phyloP scores from a whole-genome alignment of 1,140 invertebrate genomes.

The Heterodera carotae region DNA sequence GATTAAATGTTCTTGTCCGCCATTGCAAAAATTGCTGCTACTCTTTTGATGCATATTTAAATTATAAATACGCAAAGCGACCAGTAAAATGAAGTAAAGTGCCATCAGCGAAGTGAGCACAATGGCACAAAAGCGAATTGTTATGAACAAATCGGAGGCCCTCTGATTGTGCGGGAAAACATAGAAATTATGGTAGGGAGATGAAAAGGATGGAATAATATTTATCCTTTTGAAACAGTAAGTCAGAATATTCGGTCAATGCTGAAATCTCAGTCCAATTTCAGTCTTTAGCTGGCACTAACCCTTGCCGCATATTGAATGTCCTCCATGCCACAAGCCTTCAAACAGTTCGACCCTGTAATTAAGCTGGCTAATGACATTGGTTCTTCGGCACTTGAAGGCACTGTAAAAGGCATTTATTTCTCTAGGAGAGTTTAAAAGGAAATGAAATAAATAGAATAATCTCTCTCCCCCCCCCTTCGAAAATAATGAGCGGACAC shows the following conservation, averaged over 20 bases:
- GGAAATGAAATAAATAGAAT: neutral
- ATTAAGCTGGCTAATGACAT: constrained; percentile 48
- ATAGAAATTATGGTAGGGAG: neutral
- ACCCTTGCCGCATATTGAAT: constrained; percentile 61
- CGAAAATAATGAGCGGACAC: neutral
- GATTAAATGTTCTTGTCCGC: constrained; percentile 31
- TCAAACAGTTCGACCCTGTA: constrained; percentile 53
- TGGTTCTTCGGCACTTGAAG: constrained; percentile 17
- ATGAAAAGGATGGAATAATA: neutral
- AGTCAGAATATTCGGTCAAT: neutral
- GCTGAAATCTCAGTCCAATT: neutral
- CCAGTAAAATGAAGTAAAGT: neutral
- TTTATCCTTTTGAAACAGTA: neutral
- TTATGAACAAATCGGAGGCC: constrained; percentile 1
- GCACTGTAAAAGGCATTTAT: constrained; percentile 6
- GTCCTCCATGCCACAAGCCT: constrained; percentile 63
- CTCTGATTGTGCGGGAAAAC: neutral
- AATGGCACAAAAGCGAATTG: neutral
- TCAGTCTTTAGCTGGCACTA: constrained; percentile 10
- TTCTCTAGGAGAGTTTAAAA: neutral
- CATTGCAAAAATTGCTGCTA: constrained; percentile 17
- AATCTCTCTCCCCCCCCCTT: too few relatives aligned
- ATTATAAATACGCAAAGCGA: neutral
- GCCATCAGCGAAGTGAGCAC: constrained; percentile 6
- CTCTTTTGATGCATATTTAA: constrained; percentile 5